Percentiles rank a stretch among this genome's conserved stretches.
Evolutionary conservation across 2,888 invertebrate species (phyloP).

Genomic region (Lasiommata megera): DNA sequence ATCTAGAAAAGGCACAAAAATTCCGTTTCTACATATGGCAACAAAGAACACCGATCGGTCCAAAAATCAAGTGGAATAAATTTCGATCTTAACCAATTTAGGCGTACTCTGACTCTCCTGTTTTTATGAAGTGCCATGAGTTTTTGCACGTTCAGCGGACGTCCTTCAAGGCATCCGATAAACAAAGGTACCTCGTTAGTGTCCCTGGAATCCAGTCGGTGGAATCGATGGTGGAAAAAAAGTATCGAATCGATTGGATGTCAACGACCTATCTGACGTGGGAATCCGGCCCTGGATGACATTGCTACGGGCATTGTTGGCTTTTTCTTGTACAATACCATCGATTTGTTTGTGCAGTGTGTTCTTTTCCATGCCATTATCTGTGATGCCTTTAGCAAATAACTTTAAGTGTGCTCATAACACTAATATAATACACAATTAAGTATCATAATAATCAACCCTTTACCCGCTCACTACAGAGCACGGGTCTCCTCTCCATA

Average conservation of each 20-base stretch:
- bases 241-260: conserved; percentile 58
- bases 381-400: neutral
- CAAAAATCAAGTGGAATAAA: conserved; percentile 19
- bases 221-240: conserved; percentile 56
- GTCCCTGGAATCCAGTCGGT: conserved; percentile 49
- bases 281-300: conserved; percentile 61
- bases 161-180: conserved; percentile 41
- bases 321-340: conserved; percentile 45
- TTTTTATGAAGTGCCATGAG: conserved; percentile 12
- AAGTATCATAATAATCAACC: too few species aligned
- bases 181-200: conserved; percentile 55
- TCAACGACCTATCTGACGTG: conserved; percentile 71
- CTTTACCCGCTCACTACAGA: too few species aligned
- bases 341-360: conserved; percentile 28
- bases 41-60: conserved; percentile 15
- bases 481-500: too few species aligned
- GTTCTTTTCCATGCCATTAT: neutral
- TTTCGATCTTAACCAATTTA: conserved; percentile 28
- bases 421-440: too few species aligned
- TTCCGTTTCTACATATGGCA: conserved; percentile 18
- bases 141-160: conserved; percentile 34
- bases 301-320: conserved; percentile 49
- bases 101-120: conserved; percentile 17
- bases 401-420: too few species aligned
- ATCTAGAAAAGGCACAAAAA: conserved; percentile 6